These are phyloP conservation scores for Mareca strepera DNA, from an alignment of 2,797 vertebrate genomes.

Conservation along the genomic window DNA sequence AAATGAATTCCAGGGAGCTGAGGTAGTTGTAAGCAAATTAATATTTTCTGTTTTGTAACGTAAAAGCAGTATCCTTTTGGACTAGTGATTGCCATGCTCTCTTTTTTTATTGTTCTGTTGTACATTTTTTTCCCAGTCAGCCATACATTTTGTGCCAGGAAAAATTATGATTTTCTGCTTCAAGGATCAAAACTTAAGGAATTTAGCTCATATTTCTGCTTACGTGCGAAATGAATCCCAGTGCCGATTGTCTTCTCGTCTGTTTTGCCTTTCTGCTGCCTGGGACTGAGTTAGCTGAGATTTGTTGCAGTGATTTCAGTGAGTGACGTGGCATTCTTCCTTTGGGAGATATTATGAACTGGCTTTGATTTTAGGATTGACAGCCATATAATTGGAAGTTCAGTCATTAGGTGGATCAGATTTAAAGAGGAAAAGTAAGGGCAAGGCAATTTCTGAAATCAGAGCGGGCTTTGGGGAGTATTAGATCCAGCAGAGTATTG, in stretches of 20 bases:
- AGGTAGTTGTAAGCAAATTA: background rate
- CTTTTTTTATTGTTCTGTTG: background rate
- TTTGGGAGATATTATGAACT: conserved; percentile 61
- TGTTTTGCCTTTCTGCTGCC: conserved; percentile 48
- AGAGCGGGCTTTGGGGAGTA: conserved; percentile 62
- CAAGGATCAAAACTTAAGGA: conserved; percentile 1
- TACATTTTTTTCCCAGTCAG: background rate
- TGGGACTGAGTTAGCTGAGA: conserved; percentile 49
- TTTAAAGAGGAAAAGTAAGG: conserved; percentile 63
- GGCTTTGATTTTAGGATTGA: conserved; percentile 69
- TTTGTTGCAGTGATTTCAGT: conserved; percentile 64
- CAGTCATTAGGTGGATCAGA: conserved; percentile 67
- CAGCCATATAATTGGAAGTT: conserved; percentile 71
- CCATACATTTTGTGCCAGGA: background rate
- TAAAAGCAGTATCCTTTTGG: background rate
- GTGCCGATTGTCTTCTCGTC: conserved; percentile 7
- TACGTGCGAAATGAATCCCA: conserved; percentile 23
- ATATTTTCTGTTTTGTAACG: background rate
- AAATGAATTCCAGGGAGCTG: background rate
- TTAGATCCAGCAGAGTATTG: conserved; percentile 13
- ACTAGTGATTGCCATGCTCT: background rate
- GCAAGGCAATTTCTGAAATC: conserved; percentile 64
- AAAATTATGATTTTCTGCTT: conserved; percentile 9
- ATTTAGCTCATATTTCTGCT: conserved; percentile 20
- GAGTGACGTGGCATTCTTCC: conserved; percentile 57